phyloP scores from a whole-genome alignment of 2,888 invertebrate species.

The Xestia xanthographa region DNA sequence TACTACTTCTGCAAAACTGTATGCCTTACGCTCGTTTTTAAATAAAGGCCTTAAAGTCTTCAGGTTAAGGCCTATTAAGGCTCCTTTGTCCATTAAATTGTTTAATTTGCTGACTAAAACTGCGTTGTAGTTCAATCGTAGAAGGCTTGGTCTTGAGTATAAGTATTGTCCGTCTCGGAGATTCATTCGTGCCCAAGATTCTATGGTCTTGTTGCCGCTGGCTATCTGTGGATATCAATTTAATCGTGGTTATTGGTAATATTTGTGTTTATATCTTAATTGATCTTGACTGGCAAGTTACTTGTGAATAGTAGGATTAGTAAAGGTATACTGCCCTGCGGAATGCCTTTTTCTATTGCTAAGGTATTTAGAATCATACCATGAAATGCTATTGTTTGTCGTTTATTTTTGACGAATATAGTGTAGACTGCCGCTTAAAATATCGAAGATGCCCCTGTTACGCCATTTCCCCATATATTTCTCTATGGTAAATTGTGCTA shows the following conservation, averaged over 20 bases:
- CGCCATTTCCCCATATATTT: not conserved
- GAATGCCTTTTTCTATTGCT: not conserved
- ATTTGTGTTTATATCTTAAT: not conserved
- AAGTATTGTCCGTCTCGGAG: conserved; percentile 94
- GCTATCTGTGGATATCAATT: conserved; percentile 87
- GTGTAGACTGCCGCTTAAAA: not conserved
- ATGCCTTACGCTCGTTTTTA: conserved; percentile 92
- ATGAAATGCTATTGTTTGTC: not conserved
- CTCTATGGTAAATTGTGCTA: not conserved
- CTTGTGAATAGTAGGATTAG: not conserved
- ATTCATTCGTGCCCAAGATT: conserved; percentile 93
- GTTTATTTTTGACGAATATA: not conserved
- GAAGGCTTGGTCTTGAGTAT: conserved; percentile 94
- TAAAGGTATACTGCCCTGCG: conserved; percentile 11
- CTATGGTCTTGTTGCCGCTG: conserved; percentile 94
- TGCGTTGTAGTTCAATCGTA: conserved; percentile 94
- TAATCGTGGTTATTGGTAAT: not conserved
- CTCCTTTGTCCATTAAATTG: conserved; percentile 93
- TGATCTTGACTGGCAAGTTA: not conserved
- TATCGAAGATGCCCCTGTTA: too few species aligned
- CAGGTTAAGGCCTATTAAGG: conserved; percentile 94
- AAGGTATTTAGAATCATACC: not conserved
- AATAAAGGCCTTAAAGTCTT: conserved; percentile 94
- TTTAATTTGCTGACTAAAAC: conserved; percentile 93
- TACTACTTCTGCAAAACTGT: conserved; percentile 95